Evolutionary conservation across 2,113 vertebrate genomes (phyloP).

Genomic region (Rhegmatorhina hoffmannsi): DNA sequence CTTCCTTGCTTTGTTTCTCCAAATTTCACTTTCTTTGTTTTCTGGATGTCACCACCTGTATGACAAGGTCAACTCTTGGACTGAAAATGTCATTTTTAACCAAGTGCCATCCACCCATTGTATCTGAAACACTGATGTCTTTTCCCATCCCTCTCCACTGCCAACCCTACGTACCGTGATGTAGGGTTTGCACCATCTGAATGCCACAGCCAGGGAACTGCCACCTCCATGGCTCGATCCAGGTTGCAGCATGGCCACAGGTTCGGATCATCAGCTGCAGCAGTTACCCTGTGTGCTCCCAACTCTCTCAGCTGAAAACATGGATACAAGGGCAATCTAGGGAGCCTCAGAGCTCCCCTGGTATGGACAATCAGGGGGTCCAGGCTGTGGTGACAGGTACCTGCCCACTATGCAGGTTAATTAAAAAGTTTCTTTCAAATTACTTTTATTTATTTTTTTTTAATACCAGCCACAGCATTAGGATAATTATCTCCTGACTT

Average conservation of each 20-base stretch:
- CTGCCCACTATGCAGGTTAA: background rate
- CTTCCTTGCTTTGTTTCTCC: background rate
- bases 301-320: background rate
- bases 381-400: background rate
- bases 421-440: background rate
- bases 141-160: background rate
- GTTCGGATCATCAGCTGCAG: background rate
- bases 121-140: background rate
- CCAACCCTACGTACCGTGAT: rapidly evolving
- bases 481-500: background rate
- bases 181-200: background rate
- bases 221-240: rapidly evolving
- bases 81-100: background rate
- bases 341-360: background rate
- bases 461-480: rapidly evolving
- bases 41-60: background rate
- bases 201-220: background rate
- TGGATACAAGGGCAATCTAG: background rate
- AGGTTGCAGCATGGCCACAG: background rate
- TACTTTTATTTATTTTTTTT: rapidly evolving
- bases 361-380: background rate
- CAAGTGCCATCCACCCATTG: background rate
- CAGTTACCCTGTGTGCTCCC: background rate
- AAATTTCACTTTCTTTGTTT: background rate
- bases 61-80: background rate